Percentiles rank a stretch among this genome's conserved stretches.
Evolutionary conservation across 64 coral and sea anemone species (phyloP).

Genomic region (Astreopora myriophthalma): DNA sequence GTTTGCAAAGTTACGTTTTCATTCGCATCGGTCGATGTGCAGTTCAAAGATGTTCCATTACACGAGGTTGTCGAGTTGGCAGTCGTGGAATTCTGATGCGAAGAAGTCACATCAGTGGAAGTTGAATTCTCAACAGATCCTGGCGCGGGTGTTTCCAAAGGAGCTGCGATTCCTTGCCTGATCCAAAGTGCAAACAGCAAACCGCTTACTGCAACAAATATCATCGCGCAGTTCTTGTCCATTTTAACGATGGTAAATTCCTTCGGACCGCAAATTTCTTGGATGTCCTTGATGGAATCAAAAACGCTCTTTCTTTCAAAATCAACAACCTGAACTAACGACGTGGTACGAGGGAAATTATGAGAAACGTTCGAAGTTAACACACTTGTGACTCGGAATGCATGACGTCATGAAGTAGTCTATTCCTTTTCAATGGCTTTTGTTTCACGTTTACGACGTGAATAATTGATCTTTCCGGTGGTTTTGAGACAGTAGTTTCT

Average conservation of each 20-base stretch:
- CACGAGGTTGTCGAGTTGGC: constrained; percentile 30
- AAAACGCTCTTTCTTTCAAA: neutral
- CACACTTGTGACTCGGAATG: neutral
- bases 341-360: neutral
- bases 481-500: neutral
- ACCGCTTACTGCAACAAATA: neutral
- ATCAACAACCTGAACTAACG: neutral
- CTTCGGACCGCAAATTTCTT: too few relatives aligned
- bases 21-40: neutral
- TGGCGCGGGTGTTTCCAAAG: neutral
- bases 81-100: constrained; percentile 14
- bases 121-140: neutral
- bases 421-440: neutral
- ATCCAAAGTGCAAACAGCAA: neutral
- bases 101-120: neutral
- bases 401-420: constrained; percentile 11
- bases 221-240: neutral
- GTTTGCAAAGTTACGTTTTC: neutral
- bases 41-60: constrained; percentile 48
- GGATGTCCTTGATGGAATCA: neutral
- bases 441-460: neutral
- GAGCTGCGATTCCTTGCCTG: neutral
- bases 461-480: constrained; percentile 29
- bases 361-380: neutral
- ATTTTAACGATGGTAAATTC: neutral